Base-by-base conservation (phyloP, 2,797 vertebrate species). In the Gila robusta region DNA sequence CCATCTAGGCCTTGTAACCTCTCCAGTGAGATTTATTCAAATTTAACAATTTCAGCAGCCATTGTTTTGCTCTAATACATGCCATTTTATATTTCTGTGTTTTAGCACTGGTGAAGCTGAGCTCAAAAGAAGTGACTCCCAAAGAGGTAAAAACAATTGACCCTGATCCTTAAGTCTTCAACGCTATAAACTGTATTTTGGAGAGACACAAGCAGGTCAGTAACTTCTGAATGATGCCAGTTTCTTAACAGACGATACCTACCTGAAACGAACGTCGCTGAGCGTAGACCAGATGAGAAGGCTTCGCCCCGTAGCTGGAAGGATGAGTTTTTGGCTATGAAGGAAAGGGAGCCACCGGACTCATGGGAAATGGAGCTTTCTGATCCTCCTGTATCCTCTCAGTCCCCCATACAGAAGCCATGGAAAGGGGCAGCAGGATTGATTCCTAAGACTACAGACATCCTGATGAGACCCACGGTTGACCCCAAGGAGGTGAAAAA, bases 231-330 rank as follows among this genome's bases (percentile, higher is more conserved):
- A 87, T 90, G 83, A 37, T 91, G 89, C 52, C 91, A 98, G 97
- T 96, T 96, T 97, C 94, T 97, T 92, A 96, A 96, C 92, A 97
- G 96, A 93, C 94, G 93, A 86, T 96, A 95, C 92, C 86, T 95
- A 91, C 92, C 93, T 82, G 95, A 96, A 90, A 87, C 87, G 26
- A 94, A 95, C 87, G 92, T 87, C 56, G 32, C 52, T 19, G 81
- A 91, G 88, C 88, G 72, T 90, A 88, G 93, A 92, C 93, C 93
- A 92, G 82, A 84, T 81, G 4, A 93, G 93, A 89, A 93, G 84
- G 74, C 89, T 83, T 81, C 91, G 77, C 35, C 87, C 14, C 89
- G 86, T 26, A 93, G 44, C 90, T 96, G 96, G 96, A 96, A 96
- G 92, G 91, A 91, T 0, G 95, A 96, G 83, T 95, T 95, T 89